Conservation (phyloP, 2,113 vertebrate species). For the Muscicapa adusta region DNA sequence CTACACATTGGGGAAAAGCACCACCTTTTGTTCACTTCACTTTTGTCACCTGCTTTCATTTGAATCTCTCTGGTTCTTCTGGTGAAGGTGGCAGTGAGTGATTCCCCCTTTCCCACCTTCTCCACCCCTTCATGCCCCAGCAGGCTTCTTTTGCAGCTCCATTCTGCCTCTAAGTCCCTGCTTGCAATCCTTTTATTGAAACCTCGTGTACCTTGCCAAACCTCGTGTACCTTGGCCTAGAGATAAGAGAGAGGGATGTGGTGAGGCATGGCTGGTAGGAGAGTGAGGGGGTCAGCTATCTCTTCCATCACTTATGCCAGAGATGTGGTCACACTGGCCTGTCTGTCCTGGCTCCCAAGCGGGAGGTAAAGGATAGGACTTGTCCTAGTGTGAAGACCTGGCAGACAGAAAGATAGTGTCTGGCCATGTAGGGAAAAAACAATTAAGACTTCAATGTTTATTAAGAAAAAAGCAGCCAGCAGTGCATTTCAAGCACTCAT, state of each 20-base stretch:
- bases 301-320: neutral
- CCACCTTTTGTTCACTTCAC: neutral
- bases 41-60: neutral
- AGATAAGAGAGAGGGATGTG: neutral
- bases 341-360: neutral
- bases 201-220: neutral
- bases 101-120: neutral
- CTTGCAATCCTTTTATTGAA: neutral
- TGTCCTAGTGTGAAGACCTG: neutral
- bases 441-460: slow-evolving; percentile 43
- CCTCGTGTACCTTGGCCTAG: neutral
- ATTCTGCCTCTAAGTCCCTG: rapidly evolving
- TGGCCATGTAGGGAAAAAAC: neutral
- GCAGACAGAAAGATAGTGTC: neutral
- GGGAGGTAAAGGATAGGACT: neutral
- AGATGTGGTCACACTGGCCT: rapidly evolving
- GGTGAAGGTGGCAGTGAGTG: neutral
- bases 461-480: slow-evolving; percentile 46
- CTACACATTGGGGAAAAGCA: neutral
- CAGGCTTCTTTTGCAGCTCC: neutral
- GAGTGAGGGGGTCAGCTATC: rapidly evolving
- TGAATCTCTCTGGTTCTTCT: neutral
- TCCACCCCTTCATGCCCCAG: neutral
- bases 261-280: neutral
- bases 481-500: slow-evolving; percentile 31